Percentiles rank a stretch among this genome's conserved stretches.
Evolutionary conservation across 2,113 vertebrate genomes (phyloP).

Genomic region (Rallus limicola): DNA sequence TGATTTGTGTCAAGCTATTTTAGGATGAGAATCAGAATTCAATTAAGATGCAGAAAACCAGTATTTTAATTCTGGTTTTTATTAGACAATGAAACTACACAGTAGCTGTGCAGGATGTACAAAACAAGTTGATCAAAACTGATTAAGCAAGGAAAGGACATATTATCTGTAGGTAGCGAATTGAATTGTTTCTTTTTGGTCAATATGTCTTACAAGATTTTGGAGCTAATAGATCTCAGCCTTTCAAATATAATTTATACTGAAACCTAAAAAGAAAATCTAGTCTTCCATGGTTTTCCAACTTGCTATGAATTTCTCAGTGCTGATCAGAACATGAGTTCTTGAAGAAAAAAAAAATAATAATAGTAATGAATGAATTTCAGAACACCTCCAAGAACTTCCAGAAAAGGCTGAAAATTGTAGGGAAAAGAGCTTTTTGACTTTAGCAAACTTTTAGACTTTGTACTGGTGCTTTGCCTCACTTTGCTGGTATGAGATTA

Average conservation of each 20-base stretch:
- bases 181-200: not conserved
- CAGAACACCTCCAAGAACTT: not conserved
- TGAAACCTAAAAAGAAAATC: not conserved
- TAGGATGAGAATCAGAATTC: slow-evolving; percentile 23
- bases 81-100: not conserved
- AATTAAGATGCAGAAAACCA: slow-evolving; percentile 38
- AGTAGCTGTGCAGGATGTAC: not conserved
- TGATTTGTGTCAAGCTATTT: slow-evolving; percentile 49
- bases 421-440: not conserved
- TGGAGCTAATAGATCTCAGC: not conserved
- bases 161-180: not conserved
- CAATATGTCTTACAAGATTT: not conserved
- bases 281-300: not conserved
- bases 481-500: not conserved
- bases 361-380: not conserved
- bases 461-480: not conserved
- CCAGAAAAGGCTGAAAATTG: not conserved
- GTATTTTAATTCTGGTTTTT: slow-evolving; percentile 12
- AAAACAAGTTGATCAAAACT: slow-evolving; percentile 3
- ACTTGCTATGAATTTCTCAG: not conserved
- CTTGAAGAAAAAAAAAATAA: not conserved
- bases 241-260: not conserved
- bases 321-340: not conserved
- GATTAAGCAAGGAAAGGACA: not conserved
- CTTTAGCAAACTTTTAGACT: not conserved